Evolutionary conservation across 2,888 invertebrate species (phyloP).

Genomic region (Stenodera caucasica): DNA sequence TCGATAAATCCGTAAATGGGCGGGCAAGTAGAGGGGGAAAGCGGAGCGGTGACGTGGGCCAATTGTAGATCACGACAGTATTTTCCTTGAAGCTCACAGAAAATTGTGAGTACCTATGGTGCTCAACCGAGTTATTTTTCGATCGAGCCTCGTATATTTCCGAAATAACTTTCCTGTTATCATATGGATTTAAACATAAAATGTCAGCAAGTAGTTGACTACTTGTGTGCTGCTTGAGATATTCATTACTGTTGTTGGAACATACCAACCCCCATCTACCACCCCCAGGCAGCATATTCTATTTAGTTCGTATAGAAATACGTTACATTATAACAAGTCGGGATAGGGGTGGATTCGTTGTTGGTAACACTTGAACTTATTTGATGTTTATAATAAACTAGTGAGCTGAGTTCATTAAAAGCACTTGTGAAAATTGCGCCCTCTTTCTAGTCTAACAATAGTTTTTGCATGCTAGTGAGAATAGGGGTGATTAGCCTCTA

Average conservation of each 20-base stretch:
- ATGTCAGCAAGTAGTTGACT: neutral
- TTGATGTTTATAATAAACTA: neutral
- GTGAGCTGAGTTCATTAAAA: neutral
- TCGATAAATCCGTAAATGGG: too few relatives aligned
- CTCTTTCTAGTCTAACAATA: neutral
- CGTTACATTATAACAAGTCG: neutral
- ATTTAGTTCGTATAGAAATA: too few relatives aligned
- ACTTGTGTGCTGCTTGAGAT: neutral
- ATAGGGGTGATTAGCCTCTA: neutral
- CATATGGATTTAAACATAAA: neutral
- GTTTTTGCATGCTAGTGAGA: neutral
- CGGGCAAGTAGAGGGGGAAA: too few relatives aligned
- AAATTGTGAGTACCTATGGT: too few relatives aligned
- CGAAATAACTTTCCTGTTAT: too few relatives aligned
- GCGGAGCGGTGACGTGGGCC: too few relatives aligned
- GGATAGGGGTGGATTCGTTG: neutral
- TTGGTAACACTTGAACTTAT: neutral
- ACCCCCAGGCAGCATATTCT: too few relatives aligned
- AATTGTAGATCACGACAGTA: too few relatives aligned
- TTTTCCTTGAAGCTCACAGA: too few relatives aligned
- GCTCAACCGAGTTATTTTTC: too few relatives aligned
- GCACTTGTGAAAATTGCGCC: neutral
- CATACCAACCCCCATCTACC: too few relatives aligned
- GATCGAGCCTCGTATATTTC: too few relatives aligned
- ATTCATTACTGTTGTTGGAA: neutral